Evolutionary conservation across 2,113 vertebrate genomes (phyloP), one percentile per base, ranked within the genome.

Genomic region (Sturnus vulgaris): DNA sequence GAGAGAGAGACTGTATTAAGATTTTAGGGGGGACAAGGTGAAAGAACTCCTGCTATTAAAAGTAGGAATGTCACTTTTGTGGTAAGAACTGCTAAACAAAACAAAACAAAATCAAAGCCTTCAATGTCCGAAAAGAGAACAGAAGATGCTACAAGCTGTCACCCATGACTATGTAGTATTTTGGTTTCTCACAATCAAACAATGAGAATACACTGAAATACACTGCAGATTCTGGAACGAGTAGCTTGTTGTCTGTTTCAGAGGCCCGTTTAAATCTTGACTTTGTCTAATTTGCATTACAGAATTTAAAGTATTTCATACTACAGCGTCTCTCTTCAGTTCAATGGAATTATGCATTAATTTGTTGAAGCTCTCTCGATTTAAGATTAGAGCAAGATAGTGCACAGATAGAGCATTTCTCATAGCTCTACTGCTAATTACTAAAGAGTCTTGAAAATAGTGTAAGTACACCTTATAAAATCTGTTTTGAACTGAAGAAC

Each of bases 271-370:
- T 82, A 78, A 86, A 57, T 70, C 35, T 81, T 84, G 47, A 10
- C 12, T 75, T 82, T 92, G 30, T 76, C 39, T 87, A 52, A 76
- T 96, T 87, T 89, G 18, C 61, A 44, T 85, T 68, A 53, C 19
- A 87, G 73, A 87, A 82, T n/a, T 76, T 39, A 35, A 84, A 73
- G n/a, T 60, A 44, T 92, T 87, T 82, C 81, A 79, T 82, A 82
- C 15, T 79, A 55, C 39, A 79, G 8, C 90, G 31, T 27, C 19
- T 88, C 57, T 86, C 75, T 39, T 85, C 53, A 56, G 19, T 82
- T 93, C 46, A 86, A 28, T 57, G 31, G 57, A 86, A 86, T 52
- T 46, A 59, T 47, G 63, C 21, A 84, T 80, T 57, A 70, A 59
- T 84, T 84, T 86, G 19, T 27, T 83, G 50, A 81, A 63, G 21